phyloP scores from a whole-genome alignment of 2,888 invertebrate species.

The Synanthedon myopaeformis region DNA sequence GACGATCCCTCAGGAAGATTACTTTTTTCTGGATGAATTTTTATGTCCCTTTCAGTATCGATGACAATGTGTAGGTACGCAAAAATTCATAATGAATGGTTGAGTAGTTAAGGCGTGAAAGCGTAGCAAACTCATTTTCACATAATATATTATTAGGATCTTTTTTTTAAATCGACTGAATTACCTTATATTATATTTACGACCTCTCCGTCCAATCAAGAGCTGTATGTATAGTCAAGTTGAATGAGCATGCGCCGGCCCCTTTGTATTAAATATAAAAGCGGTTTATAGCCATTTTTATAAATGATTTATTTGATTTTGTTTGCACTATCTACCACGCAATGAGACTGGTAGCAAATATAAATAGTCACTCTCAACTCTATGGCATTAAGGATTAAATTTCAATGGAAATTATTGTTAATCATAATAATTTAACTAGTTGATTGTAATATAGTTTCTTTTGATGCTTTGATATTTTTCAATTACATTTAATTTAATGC shows the following conservation, averaged over 20 bases:
- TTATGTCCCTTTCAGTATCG: too few relatives aligned
- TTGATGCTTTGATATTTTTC: too few relatives aligned
- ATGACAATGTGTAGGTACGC: too few relatives aligned
- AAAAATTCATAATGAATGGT: too few relatives aligned
- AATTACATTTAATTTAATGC: too few relatives aligned
- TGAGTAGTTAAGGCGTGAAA: too few relatives aligned
- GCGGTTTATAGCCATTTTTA: constrained; percentile 16
- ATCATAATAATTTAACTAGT: too few relatives aligned
- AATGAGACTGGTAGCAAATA: not conserved
- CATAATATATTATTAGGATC: too few relatives aligned
- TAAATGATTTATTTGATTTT: constrained; percentile 11
- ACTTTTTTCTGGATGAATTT: too few relatives aligned
- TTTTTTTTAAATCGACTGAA: constrained; percentile 12
- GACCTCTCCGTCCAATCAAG: constrained; percentile 15
- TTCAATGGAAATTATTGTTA: not conserved
- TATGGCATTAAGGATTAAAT: not conserved
- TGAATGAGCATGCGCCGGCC: constrained; percentile 7
- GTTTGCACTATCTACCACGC: not conserved
- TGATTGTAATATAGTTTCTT: too few relatives aligned
- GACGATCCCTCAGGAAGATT: too few relatives aligned
- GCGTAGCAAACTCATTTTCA: too few relatives aligned
- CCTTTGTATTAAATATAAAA: constrained; percentile 20
- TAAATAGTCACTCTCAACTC: not conserved
- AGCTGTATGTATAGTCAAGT: constrained; percentile 8
- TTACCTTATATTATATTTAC: constrained; percentile 29